phyloP scores from a whole-genome alignment of 2,888 invertebrate genomes.

The Sepioteuthis lessoniana region DNA sequence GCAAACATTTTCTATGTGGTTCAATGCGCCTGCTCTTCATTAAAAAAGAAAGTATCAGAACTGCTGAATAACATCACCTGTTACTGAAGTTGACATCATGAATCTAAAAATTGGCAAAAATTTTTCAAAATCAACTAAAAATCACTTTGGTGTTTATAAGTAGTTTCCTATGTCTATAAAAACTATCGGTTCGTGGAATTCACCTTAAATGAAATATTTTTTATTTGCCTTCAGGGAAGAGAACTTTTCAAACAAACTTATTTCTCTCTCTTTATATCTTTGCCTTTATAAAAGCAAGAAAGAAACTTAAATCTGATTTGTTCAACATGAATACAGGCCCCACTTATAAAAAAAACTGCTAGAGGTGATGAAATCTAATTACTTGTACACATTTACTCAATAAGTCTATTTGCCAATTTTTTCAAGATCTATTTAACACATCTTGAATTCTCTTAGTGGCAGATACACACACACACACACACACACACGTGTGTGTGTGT shows the following conservation, averaged over 20 bases:
- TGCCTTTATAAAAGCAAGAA: background rate
- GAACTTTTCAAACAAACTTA: conserved; percentile 24
- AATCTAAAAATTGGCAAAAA: background rate
- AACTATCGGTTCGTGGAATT: background rate
- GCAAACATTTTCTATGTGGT: background rate
- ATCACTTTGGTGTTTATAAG: background rate
- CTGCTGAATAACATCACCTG: background rate
- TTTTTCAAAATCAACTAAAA: background rate
- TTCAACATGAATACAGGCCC: background rate
- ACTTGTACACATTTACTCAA: conserved; percentile 6
- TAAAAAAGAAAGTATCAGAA: background rate
- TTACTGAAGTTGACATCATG: background rate
- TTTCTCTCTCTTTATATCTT: background rate
- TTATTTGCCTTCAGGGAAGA: background rate
- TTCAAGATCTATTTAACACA: conserved; percentile 6
- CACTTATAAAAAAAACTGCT: background rate
- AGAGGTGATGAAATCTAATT: background rate
- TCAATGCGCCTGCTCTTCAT: background rate
- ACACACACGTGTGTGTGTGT: background rate
- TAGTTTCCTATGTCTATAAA: background rate
- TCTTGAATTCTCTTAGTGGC: background rate
- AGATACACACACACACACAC: background rate
- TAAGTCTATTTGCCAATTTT: background rate
- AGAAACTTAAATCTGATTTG: conserved; percentile 9
- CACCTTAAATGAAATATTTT: background rate